These are phyloP conservation scores for Centruroides sculpturatus DNA, from an alignment of 1,140 invertebrate genomes.

Conservation along the genomic window DNA sequence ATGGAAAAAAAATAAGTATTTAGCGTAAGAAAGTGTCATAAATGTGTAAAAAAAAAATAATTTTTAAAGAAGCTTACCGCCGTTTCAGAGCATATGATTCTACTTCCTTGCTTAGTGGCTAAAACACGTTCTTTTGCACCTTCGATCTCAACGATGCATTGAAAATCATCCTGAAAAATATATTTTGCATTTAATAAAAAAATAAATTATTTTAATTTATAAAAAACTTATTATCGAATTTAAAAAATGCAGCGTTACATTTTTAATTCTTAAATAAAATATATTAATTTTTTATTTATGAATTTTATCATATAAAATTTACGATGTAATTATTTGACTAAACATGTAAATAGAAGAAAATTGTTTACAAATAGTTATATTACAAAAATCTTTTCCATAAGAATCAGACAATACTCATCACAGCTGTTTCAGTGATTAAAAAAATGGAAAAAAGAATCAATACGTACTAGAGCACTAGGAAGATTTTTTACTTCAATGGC, in stretches of 20 bases:
- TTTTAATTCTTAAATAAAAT: too few species aligned
- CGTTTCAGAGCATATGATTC: slow-evolving; percentile 76
- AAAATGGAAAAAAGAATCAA: too few species aligned
- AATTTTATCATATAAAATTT: neutral
- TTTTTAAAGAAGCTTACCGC: slow-evolving; percentile 33
- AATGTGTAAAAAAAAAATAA: neutral
- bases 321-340: neutral
- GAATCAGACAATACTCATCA: too few species aligned
- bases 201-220: too few species aligned
- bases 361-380: neutral
- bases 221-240: too few species aligned
- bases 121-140: slow-evolving; percentile 72
- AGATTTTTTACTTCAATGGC: slow-evolving; percentile 79
- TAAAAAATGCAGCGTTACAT: too few species aligned
- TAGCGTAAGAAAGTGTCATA: neutral
- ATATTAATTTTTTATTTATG: neutral
- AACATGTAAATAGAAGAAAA: too few species aligned
- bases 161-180: slow-evolving; percentile 37
- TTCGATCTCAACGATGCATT: slow-evolving; percentile 80
- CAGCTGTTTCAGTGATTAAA: too few species aligned
- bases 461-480: slow-evolving; percentile 11
- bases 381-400: neutral
- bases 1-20: slow-evolving; percentile 19
- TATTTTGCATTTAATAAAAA: neutral
- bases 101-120: slow-evolving; percentile 60